These are phyloP conservation scores for Sitta europaea DNA, from an alignment of 2,113 vertebrate genomes.

Conservation along the genomic window DNA sequence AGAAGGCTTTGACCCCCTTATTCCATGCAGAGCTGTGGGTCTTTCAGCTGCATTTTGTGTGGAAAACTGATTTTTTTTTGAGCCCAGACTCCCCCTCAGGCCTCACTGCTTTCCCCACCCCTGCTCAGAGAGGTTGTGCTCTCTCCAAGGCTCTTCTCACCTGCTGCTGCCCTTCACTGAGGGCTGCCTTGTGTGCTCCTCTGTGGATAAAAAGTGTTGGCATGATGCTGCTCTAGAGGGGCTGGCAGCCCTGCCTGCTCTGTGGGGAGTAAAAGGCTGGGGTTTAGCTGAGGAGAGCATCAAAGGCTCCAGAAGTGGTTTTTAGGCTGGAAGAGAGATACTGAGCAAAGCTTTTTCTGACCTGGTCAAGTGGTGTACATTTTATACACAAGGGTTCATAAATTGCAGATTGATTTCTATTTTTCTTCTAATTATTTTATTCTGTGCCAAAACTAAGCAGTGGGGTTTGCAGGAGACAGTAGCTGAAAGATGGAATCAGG, in stretches of 20 bases:
- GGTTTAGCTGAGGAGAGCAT: background rate
- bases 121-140: accelerated
- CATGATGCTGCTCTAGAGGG: background rate
- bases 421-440: background rate
- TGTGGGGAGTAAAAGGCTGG: background rate
- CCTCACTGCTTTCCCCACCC: accelerated
- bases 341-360: background rate
- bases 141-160: background rate
- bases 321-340: background rate
- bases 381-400: background rate
- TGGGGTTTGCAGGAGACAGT: background rate
- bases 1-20: background rate
- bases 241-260: background rate
- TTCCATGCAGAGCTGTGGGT: accelerated
- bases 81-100: background rate
- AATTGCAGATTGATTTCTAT: background rate
- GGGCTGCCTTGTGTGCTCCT: background rate
- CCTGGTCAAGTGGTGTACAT: background rate
- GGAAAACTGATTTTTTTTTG: background rate
- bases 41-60: background rate
- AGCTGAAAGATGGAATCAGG: background rate
- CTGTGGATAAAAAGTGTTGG: background rate
- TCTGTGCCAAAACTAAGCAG: background rate
- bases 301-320: accelerated
- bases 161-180: background rate